Percentiles rank a stretch among this genome's conserved stretches.
Evolutionary conservation across 2,797 vertebrate genomes (phyloP).

Genomic region (Synaphobranchus kaupii): DNA sequence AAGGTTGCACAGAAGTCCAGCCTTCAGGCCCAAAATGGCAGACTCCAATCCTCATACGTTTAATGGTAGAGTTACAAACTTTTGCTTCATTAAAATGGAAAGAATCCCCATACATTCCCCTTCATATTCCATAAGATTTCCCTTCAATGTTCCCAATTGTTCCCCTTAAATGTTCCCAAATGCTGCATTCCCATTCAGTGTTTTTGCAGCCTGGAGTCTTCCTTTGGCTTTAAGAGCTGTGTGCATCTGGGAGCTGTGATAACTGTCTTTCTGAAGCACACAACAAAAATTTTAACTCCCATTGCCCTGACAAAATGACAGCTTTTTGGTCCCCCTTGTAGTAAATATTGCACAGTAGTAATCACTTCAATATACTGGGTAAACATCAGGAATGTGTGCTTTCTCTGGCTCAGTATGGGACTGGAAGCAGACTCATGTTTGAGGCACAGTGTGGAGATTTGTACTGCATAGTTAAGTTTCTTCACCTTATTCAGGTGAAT

Average conservation of each 20-base stretch:
- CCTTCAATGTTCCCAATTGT: background rate
- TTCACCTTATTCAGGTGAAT: slow-evolving; percentile 37
- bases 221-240: background rate
- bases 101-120: background rate
- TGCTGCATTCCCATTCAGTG: background rate
- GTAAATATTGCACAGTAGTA: slow-evolving; percentile 74
- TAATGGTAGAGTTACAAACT: background rate
- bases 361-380: slow-evolving; percentile 62
- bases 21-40: background rate
- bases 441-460: slow-evolving; percentile 43
- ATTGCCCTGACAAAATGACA: background rate
- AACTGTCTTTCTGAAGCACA: background rate
- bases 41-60: background rate
- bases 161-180: background rate
- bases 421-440: slow-evolving; percentile 26
- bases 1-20: background rate
- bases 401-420: slow-evolving; percentile 51
- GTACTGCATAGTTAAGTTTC: slow-evolving; percentile 21
- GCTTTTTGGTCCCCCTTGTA: slow-evolving; percentile 46
- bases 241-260: background rate
- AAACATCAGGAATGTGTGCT: slow-evolving; percentile 43
- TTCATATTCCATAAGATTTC: background rate
- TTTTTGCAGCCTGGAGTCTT: background rate
- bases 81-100: background rate
- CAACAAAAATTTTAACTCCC: background rate